Evolutionary conservation across 2,888 invertebrate species (phyloP), one percentile per base, ranked within the genome.

Genomic region (Cremastinae sp.): DNA sequence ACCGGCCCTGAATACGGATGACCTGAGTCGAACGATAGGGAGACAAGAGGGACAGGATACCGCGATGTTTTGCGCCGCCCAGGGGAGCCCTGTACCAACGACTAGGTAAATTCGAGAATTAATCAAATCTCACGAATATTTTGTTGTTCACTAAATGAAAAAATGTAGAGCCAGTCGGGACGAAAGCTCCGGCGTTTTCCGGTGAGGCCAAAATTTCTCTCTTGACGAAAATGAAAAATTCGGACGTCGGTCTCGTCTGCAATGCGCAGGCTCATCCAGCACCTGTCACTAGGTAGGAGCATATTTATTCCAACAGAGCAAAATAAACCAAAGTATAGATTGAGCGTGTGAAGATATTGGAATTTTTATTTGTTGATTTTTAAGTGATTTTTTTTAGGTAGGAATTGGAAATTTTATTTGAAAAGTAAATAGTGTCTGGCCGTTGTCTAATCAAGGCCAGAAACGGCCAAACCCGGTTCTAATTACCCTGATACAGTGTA

Each of bases 31-130:
- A 59, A 92, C 91, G 89, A 93, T 92, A 90, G 91, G 92, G 85
- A 91, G 92, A 81, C 86, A 88, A 74, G 84, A 88, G 83, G 86
- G 87, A 80, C 90, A 91, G 84, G 90, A 91, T 79, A 91, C 92
- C 83, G 92, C 93, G 39, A 89, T 94, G 83, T 90, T 93, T 83
- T 94, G 94, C 89, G 93, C 93, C 55, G 94, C 94, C 81, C 94
- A 94, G 91, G 93, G 93, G 81, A 94, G 91, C 88, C 92, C 92
- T 76, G 89, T 91, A 58, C 80, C 79, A 43, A 78, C 77, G 8
- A 79, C 79, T 76, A 78, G 78, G 79, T 79, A 79, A 78, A 76
- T 79, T 62, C 41, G 59, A 61, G 16, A 49, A 74, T 45, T 45
- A 9, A 10, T 37, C 72, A 62, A 75, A 76, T 78, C 18, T 10